Evolutionary conservation across 2,113 vertebrate genomes (phyloP), one percentile per base, ranked within the genome.

Genomic region (Mastomys natalensis): DNA sequence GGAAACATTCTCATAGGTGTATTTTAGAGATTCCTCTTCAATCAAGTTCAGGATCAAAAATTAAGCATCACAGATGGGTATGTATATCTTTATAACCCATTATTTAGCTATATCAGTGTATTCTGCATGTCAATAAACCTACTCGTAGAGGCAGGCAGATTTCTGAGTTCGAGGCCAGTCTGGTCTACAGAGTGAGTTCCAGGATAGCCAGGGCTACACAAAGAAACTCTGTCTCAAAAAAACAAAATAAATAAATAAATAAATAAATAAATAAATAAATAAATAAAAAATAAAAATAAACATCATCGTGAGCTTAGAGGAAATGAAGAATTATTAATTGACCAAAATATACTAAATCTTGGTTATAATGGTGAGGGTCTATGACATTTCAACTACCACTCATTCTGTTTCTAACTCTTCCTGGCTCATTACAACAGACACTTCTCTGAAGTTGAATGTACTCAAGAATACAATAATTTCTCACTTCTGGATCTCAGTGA

Each of bases 331-430:
- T 72, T 7, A 80, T 72, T 10, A 87, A 64, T 66, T 66, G 10
- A 93, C 17, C 26, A 81, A 70, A 93, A 81, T 76, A 16, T 48
- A 80, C 31, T 92, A 73, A 78, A 94, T 70, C 24, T 91, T 62
- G 16, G 5, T 62, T 31, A 43, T 85, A 85, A 72, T 9, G 55
- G 5, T 37, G 91, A 68, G 22, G 9, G 0, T 62, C 34, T 92
- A 53, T 74, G 37, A 58, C 29, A 51, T 82, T 70, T 94, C n/a
- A 86, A 66, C n/a, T 4, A 80, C 40, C 12, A 68, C 5, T 22
- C 10, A 45, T 34, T 78, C 2, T 51, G 24, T 62, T 19, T 37
- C 45, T 74, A 26, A 64, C 15, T 40, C 40, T 16, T 64, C 45
- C 45, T 40, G 84, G 4, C 12, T 31, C 12, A 85, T 31, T 8